These are phyloP conservation scores for Episyrphus balteatus DNA, from an alignment of 1,140 invertebrate species.

Conservation along the genomic window DNA sequence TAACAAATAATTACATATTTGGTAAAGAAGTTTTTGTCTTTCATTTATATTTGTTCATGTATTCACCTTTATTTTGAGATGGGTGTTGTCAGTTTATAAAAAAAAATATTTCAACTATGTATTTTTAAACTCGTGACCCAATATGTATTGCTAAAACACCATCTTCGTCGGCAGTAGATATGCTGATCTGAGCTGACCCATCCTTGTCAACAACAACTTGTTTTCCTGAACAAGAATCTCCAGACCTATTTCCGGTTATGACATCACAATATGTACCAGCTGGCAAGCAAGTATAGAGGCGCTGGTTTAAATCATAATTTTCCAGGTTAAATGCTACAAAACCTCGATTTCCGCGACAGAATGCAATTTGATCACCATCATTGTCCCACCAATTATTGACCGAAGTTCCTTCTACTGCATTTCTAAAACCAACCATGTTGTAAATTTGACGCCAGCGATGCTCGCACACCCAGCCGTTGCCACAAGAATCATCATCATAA, in stretches of 20 bases:
- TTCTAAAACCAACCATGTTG: slow-evolving; percentile 73
- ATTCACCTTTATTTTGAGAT: too few relatives aligned
- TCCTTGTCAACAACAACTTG: slow-evolving; percentile 49
- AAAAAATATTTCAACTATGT: too few relatives aligned
- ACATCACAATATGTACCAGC: slow-evolving; percentile 77
- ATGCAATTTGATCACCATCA: slow-evolving; percentile 64
- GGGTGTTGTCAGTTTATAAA: too few relatives aligned
- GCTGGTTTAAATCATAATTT: slow-evolving; percentile 43
- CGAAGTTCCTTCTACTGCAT: slow-evolving; percentile 43
- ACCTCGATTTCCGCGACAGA: slow-evolving; percentile 55
- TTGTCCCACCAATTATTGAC: slow-evolving; percentile 68
- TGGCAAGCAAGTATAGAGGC: slow-evolving; percentile 58
- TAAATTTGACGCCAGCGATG: slow-evolving; percentile 79
- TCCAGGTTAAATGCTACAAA: slow-evolving; percentile 65
- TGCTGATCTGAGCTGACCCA: slow-evolving; percentile 51
- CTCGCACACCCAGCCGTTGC: slow-evolving; percentile 78
- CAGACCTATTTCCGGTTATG: slow-evolving; percentile 54
- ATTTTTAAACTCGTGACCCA: slow-evolving; percentile 31
- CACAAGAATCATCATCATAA: slow-evolving; percentile 37
- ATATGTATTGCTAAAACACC: slow-evolving; percentile 69
- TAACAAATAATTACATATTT: neutral
- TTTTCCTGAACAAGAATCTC: slow-evolving; percentile 59
- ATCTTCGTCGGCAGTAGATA: slow-evolving; percentile 45
- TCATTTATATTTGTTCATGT: neutral
- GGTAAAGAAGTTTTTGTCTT: neutral